Evolutionary conservation across 2,888 invertebrate species (phyloP).

Genomic region (Neoascia interrupta): DNA sequence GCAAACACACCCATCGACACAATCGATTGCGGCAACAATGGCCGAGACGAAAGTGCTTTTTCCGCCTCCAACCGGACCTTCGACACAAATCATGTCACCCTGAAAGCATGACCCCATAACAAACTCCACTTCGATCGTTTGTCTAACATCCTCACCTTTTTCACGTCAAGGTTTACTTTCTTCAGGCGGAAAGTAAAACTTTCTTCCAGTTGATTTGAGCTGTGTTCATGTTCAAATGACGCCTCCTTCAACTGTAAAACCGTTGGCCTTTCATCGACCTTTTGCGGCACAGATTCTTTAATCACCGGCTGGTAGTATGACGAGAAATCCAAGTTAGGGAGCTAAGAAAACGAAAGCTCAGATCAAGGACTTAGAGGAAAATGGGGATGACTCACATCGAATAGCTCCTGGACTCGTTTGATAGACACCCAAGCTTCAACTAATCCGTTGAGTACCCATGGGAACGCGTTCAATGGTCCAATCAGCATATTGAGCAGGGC

Average conservation of each 20-base stretch:
- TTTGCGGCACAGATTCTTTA: constrained; percentile 69
- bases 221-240: constrained; percentile 80
- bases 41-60: constrained; percentile 93
- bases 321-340: constrained; percentile 77
- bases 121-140: neutral
- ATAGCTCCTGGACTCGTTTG: constrained; percentile 90
- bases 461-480: constrained; percentile 96
- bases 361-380: neutral
- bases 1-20: constrained; percentile 85
- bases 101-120: constrained; percentile 74
- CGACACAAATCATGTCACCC: constrained; percentile 91
- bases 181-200: constrained; percentile 72
- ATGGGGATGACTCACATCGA: constrained; percentile 83
- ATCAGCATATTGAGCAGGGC: constrained; percentile 98
- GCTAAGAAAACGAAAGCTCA: constrained; percentile 61
- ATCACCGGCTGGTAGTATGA: constrained; percentile 78
- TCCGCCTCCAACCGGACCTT: constrained; percentile 94
- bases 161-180: constrained; percentile 77
- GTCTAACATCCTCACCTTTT: constrained; percentile 72
- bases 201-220: constrained; percentile 47
- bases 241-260: constrained; percentile 83
- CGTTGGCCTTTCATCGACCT: constrained; percentile 81
- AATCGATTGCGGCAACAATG: constrained; percentile 91
- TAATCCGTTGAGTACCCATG: constrained; percentile 98
- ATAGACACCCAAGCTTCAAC: constrained; percentile 98